Evolutionary conservation across 2,113 vertebrate genomes (phyloP), one percentile per base, ranked within the genome.

Genomic region (Emydocephalus ijimae): DNA sequence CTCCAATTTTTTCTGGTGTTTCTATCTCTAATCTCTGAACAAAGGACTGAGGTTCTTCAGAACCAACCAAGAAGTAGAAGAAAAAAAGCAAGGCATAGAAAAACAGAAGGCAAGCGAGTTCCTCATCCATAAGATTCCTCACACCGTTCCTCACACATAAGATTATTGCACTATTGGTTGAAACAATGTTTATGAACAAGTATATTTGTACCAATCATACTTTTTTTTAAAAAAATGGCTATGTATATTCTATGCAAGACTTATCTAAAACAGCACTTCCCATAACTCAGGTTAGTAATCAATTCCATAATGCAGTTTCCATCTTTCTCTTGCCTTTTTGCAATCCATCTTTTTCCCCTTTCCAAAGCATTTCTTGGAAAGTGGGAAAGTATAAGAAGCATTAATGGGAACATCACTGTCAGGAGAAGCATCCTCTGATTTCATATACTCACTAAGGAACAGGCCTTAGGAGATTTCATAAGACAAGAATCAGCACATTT

Each of bases 131-230:
- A n/a, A n/a, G n/a, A n/a, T n/a, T n/a, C n/a, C n/a, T n/a, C n/a
- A n/a, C n/a, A n/a, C n/a, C n/a, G n/a, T n/a, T n/a, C n/a, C n/a
- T n/a, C n/a, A 94, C 92, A 93, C 8, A 39, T 2, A 96, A 94
- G 54, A 14, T 64, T 50, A 52, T 56, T 50, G 85, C 91, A 92
- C 48, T 91, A 91, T 96, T 95, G 95, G 34, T n/a, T 56, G 0
- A 57, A 92, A 85, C 88, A 95, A 95, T 96, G 94, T 92, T 95
- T 91, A 94, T 92, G 90, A 95, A 95, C 95, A 93, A 87, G 85
- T 39, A 95, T 6, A 93, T 55, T 61, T 61, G 94, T 14, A 93
- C 92, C 93, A 95, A 95, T 18, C 50, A 93, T 90, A 50, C 85
- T 3, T 43, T 48, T 87, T 85, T 15, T 87, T 0, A 29, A 93